Evolutionary conservation across 2,113 vertebrate species (phyloP).

Genomic region (Saccopteryx bilineata): DNA sequence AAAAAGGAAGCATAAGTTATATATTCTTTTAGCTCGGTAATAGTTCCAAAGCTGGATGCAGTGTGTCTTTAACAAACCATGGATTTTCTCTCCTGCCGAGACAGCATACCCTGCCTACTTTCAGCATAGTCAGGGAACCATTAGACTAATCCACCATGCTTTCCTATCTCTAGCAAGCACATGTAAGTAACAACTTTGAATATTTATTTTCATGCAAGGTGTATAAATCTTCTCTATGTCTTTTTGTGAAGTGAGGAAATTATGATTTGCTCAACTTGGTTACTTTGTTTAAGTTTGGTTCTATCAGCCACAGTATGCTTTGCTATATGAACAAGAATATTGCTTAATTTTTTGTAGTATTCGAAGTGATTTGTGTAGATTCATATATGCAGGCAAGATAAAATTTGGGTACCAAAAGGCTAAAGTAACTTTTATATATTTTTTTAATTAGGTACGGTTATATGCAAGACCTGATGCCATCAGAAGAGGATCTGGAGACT

Average conservation of each 20-base stretch:
- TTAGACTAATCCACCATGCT: slow-evolving; percentile 86
- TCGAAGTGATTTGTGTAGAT: slow-evolving; percentile 60
- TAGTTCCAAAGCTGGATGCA: slow-evolving; percentile 82
- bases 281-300: slow-evolving; percentile 78
- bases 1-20: slow-evolving; percentile 54
- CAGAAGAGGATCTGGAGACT: slow-evolving; percentile 96
- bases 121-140: slow-evolving; percentile 83
- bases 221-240: slow-evolving; percentile 81
- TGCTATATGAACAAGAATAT: slow-evolving; percentile 43
- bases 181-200: slow-evolving; percentile 85
- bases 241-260: slow-evolving; percentile 60
- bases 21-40: slow-evolving; percentile 68
- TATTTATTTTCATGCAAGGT: slow-evolving; percentile 85
- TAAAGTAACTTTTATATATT: slow-evolving; percentile 77
- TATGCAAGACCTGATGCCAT: slow-evolving; percentile 97
- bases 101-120: slow-evolving; percentile 80
- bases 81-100: slow-evolving; percentile 83
- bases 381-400: slow-evolving; percentile 62
- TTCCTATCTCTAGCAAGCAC: slow-evolving; percentile 88
- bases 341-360: slow-evolving; percentile 58
- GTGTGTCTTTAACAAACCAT: slow-evolving; percentile 85
- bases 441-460: slow-evolving; percentile 93
- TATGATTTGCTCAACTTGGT: slow-evolving; percentile 76
- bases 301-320: slow-evolving; percentile 52
- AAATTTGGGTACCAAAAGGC: slow-evolving; percentile 64